These are phyloP conservation scores for Fregetta grallaria DNA, from an alignment of 2,113 vertebrate species.

Conservation along the genomic window DNA sequence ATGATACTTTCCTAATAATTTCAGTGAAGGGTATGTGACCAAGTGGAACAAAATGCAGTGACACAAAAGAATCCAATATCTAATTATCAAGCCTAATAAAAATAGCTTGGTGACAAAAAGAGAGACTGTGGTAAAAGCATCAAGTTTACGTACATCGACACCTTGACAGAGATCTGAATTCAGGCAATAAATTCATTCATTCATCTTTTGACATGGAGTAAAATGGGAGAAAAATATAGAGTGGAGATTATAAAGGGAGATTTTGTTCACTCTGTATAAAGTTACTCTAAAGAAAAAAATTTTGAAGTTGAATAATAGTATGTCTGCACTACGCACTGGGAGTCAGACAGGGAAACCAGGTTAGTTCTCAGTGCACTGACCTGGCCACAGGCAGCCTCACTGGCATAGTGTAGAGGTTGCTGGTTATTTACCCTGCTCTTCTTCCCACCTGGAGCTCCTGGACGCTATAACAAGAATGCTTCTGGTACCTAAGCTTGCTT, in stretches of 20 bases:
- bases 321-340: background rate
- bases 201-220: background rate
- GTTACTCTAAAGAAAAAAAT: background rate
- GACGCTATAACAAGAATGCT: background rate
- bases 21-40: background rate
- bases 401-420: background rate
- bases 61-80: background rate
- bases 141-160: background rate
- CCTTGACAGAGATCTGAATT: background rate
- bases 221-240: background rate
- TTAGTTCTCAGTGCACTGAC: background rate
- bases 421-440: background rate
- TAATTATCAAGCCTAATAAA: background rate
- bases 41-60: background rate
- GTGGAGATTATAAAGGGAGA: background rate
- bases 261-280: background rate
- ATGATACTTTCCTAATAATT: background rate
- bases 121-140: background rate
- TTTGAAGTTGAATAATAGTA: background rate
- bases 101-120: background rate
- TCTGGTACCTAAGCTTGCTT: background rate
- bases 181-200: background rate
- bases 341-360: background rate
- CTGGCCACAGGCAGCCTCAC: background rate
- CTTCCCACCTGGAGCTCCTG: background rate